Base-by-base conservation (phyloP, 2,888 invertebrate genomes). In the Drosophila barbarae region DNA sequence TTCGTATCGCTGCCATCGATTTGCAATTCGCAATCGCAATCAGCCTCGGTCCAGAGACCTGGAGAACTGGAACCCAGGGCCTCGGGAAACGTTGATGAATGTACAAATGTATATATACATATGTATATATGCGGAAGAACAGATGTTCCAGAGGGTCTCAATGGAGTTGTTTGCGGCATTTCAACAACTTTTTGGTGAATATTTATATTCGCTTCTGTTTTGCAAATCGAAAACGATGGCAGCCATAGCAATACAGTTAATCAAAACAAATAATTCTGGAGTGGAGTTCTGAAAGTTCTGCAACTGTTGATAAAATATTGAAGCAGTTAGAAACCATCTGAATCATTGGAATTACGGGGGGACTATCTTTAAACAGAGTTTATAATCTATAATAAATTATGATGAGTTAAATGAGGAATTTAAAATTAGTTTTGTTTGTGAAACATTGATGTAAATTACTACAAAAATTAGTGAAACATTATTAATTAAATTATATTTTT, bases 21-120 rank as follows among this genome's bases (percentile, higher is more conserved):
- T 81, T 85, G 86, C 84, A 81, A 85, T 85, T 85, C 79, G 81
- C 86, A 79, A 78, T 84, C 84, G 77, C 81, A 78, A 78, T 78
- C 78, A 78, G 78, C 85, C 71, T 38, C 59, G 69, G 77, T 73
- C 42, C 59, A 71, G 77, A 73, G 76, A 60, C 35, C 42, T 50
- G 41, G 44, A 53, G 53, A 59, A 32, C 30, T 15, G 57, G 30
- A 47, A 47, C 46, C 46, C 26, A 32, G 41, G 34, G 34, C 68
- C 57, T 15, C 69, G 74, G 65, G 51, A 69, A 58, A 74, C 59
- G 30, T 61, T 57, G 58, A 64, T 66, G 71, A 70, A 61, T 71
- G 55, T 60, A 64, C 49, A 51, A 46, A 61, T 56, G 53, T 50
- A 66, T 54, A 44, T 55, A 77, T 51, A 59, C 61, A 61, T 47